Evolutionary conservation across 2,888 invertebrate genomes (phyloP), one percentile per base, ranked within the genome.

Genomic region (Drosophila paranaensis): DNA sequence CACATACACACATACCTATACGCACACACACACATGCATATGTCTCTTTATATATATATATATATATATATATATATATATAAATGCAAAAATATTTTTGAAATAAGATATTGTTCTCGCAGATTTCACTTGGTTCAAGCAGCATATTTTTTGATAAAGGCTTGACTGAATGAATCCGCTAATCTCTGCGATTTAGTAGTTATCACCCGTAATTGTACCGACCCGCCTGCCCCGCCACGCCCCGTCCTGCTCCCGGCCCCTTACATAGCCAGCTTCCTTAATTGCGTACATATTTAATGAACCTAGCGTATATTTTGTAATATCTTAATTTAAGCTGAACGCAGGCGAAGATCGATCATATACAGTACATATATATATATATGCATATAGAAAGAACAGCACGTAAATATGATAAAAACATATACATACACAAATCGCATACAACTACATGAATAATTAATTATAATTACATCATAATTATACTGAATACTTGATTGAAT

Each of bases 171-270:
- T 56, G 54, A 69, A 65, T 62, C 57, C 58, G 60, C 46, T 40
- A 16, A 65, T 65, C 79, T 79, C 62, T 79, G 79, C 79, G 76
- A 77, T 77, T 27, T 79, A 79, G 77, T 66, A 54, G 54, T 70
- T 77, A 79, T 42, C 9, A 11, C n/a, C 33, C 48, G 11, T 37
- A 37, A 25, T 20, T 20, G 20, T 20, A 2, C 16, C 45, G 14
- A 8, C 42, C 14, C 33, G 25, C 25, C 20, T 2, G 20, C 2
- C 20, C 20, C 11, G 6, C 3, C 25, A 10, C 42, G 2, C 37
- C 16, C 42, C 42, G 11, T 13, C 45, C n/a, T 16, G 40, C 35
- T 43, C 45, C 45, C 16, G 8, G n/a, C 37, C 8, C 13, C 6
- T 2, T 1, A 16, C 20, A 35, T 27, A n/a, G 48, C 42, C 53